Evolutionary conservation across 2,113 vertebrate genomes (phyloP), one percentile per base, ranked within the genome.

Genomic region (Lophochroa leadbeateri): DNA sequence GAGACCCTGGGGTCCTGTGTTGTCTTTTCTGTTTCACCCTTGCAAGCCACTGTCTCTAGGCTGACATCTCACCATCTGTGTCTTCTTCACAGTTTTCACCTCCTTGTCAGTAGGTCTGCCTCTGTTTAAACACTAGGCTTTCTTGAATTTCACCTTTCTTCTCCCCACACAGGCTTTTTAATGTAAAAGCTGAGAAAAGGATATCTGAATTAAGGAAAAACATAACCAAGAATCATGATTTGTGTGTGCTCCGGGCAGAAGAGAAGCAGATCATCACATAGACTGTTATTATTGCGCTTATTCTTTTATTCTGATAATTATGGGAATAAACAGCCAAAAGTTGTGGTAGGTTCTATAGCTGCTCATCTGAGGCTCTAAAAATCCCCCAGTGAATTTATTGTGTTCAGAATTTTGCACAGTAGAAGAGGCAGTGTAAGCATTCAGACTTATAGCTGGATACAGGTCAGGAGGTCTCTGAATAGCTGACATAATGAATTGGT

Each of bases 401-500:
- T 28, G 13, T 64, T 11, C 10, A 60, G 19, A 69, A 61, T 60
- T 76, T 76, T 37, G 39, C 24, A 16, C 27, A 61, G 20, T 69
- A 13, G 18, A 46, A 60, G 24, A 49, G 5, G 25, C 14, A 77
- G 23, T 17, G 13, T 28, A n/a, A 58, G 6, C 17, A 28, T 75
- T 80, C 31, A 60, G 21, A 7, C 16, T 58, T 52, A 46, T 11
- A 18, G 2, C 37, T 64, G 12, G n/a, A 31, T 44, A 28, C 9
- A 21, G 33, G 18, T 46, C 55, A 82, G 31, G 44, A 60, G 24
- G 14, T 52, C 21, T 0, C 0, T 60, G 39, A 24, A 39, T 9
- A 47, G 20, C 35, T 80, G 52, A 44, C 1, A 1, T 55, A 64
- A n/a, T 2, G 1, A 17, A n/a, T 43, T 1, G 2, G 6, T 64